Base-by-base conservation (phyloP, 2,888 invertebrate genomes). In the Orgyia antiqua region DNA sequence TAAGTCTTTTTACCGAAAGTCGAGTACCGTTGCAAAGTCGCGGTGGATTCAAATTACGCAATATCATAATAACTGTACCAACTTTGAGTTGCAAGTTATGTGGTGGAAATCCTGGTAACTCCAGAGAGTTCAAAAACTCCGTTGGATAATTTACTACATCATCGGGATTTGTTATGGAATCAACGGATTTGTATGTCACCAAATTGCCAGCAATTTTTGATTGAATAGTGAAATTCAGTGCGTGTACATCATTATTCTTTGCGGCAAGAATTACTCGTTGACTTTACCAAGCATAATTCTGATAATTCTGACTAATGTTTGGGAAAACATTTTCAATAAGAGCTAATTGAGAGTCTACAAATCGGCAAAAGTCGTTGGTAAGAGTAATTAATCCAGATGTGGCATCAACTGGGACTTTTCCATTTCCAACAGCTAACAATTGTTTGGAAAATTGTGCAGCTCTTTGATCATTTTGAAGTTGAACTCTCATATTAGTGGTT, bases 391-490 rank as follows among this genome's bases (percentile, higher is more conserved):
- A 33, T 37, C 31, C 31, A 31, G 29, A 30, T 30, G 29, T 19
- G 6, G n/a, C n/a, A 19, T 7, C n/a, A 19, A 19, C 19, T 19
- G 25, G 25, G 13, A 25, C 25, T 13, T 35, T 33, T 30, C 33
- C 31, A 31, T 32, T 37, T 30, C 35, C 35, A 42, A 37, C 33
- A 35, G 29, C 37, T 28, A 42, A 35, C 30, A 37, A 35, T 37
- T 37, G 41, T 32, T 37, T 32, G 32, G 45, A 45, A 42, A 50
- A 46, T 42, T 39, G 36, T 43, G 36, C 41, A 34, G 39, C 44
- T 44, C 39, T 28, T 44, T 33, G 36, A 35, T 46, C 41, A 42
- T 47, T 47, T 31, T 45, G 36, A 15, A 49, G 34, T 36, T 48
- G 39, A 23, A 42, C 45, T 40, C 40, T 25, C 36, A 36, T 40